phyloP scores from a whole-genome alignment of 2,113 vertebrate species.

The Donacobius atricapilla region DNA sequence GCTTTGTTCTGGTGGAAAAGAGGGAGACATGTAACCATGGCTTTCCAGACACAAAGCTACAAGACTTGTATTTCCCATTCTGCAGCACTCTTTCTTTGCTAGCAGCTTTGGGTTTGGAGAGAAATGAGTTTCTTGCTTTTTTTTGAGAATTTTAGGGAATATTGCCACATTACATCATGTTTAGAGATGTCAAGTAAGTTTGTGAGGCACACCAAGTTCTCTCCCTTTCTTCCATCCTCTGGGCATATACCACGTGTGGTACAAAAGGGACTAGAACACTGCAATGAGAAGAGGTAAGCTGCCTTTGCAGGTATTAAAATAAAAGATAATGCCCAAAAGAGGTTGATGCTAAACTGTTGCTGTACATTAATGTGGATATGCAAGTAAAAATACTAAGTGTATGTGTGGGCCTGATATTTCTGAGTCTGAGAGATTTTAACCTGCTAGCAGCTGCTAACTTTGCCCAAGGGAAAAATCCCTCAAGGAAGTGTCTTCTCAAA shows the following conservation, averaged over 20 bases:
- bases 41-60: background rate
- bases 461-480: too few species aligned
- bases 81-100: background rate
- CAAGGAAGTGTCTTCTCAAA: too few species aligned
- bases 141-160: background rate
- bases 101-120: background rate
- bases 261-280: background rate
- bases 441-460: too few species aligned
- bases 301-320: background rate
- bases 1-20: background rate
- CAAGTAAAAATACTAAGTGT: background rate
- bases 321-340: background rate
- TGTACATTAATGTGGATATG: background rate
- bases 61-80: background rate
- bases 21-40: background rate
- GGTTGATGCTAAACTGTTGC: background rate
- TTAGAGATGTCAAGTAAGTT: background rate
- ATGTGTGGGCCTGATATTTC: too few species aligned
- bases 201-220: background rate
- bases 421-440: too few species aligned
- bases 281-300: background rate
- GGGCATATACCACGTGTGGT: accelerated
- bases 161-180: background rate
- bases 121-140: background rate
- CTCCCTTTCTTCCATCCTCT: background rate